These are phyloP conservation scores for Digitonthophagus gazella DNA, from an alignment of 2,888 invertebrate genomes.

Conservation along the genomic window DNA sequence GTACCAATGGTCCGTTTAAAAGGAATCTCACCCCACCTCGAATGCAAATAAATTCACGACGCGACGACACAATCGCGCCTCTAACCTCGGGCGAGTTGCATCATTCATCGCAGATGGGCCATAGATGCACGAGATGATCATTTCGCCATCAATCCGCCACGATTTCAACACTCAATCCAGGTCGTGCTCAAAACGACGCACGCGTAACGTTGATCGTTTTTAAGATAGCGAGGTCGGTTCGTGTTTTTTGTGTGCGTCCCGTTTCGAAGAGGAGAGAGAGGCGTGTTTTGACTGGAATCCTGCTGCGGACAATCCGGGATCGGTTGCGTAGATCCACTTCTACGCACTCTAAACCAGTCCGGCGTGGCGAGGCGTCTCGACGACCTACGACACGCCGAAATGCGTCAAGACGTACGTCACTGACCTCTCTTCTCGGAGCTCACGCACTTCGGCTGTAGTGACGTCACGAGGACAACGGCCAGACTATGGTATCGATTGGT, in stretches of 20 bases:
- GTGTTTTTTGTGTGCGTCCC: too few species aligned
- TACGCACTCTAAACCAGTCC: not conserved
- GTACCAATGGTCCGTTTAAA: too few species aligned
- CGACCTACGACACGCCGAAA: constrained; percentile 38
- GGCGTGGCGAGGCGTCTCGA: constrained; percentile 2
- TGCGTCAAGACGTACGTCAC: constrained; percentile 35
- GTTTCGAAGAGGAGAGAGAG: not conserved
- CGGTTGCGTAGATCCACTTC: not conserved
- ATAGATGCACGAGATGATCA: not conserved
- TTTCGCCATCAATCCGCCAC: not conserved
- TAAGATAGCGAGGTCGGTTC: too few species aligned
- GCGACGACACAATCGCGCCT: not conserved
- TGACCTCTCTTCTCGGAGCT: constrained; percentile 35
- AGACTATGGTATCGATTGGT: constrained; percentile 43
- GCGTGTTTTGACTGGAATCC: not conserved
- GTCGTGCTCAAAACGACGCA: not conserved
- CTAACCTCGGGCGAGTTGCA: not conserved
- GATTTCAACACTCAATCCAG: not conserved
- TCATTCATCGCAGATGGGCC: not conserved
- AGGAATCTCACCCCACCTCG: not conserved
- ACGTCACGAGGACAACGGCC: constrained; percentile 46
- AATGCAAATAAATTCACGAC: not conserved
- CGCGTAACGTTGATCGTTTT: too few species aligned
- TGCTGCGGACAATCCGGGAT: not conserved
- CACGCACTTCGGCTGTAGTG: constrained; percentile 36